These are phyloP conservation scores for Dysmachus trigonus DNA, from an alignment of 2,888 invertebrate species.

Conservation along the genomic window DNA sequence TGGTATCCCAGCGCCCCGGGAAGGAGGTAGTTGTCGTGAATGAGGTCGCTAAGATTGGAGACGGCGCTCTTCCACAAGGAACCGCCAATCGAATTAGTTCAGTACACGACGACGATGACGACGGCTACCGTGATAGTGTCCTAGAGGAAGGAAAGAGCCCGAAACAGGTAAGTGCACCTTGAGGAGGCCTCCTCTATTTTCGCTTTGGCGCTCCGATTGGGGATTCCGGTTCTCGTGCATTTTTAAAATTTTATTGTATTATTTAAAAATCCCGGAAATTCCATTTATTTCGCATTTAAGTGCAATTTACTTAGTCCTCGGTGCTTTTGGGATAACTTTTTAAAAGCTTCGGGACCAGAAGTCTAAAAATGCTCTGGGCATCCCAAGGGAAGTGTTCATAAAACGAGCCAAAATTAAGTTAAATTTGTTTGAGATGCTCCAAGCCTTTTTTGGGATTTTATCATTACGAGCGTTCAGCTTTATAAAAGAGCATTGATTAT, in stretches of 20 bases:
- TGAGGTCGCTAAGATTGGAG: slow-evolving; percentile 43
- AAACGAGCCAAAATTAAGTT: neutral
- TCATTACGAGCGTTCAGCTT: neutral
- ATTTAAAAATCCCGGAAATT: too few relatives aligned
- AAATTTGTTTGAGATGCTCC: neutral
- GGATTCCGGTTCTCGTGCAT: neutral
- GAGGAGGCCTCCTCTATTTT: neutral
- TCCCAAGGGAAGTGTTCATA: neutral
- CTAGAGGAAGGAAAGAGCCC: slow-evolving; percentile 54
- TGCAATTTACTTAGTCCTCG: neutral
- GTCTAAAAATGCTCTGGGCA: neutral
- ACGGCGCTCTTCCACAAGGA: slow-evolving; percentile 37
- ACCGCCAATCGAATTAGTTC: slow-evolving; percentile 44
- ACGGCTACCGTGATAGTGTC: slow-evolving; percentile 53
- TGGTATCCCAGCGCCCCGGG: neutral
- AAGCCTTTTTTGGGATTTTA: neutral
- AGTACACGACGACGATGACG: slow-evolving; percentile 53
- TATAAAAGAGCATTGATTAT: neutral
- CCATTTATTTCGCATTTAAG: neutral
- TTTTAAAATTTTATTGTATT: too few relatives aligned
- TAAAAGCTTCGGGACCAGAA: neutral
- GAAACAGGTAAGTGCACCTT: slow-evolving; percentile 53
- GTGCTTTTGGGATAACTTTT: neutral
- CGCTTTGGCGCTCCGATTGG: neutral
- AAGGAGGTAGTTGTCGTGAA: neutral